Evolutionary conservation across 1,140 invertebrate genomes (phyloP).

Genomic region (Sarcophaga bullata): DNA sequence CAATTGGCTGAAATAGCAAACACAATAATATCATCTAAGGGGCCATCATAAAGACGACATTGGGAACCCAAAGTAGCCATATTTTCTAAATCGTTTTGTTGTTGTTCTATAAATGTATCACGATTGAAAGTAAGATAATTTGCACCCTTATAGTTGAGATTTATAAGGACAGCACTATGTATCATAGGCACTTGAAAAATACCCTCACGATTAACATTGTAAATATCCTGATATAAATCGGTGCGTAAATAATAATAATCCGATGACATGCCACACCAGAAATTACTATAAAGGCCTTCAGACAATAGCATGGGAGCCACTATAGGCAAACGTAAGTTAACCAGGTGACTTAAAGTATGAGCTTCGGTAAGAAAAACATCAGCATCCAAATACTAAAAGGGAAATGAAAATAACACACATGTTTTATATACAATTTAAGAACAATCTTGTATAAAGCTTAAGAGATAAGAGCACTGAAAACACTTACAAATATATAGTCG

Average conservation of each 20-base stretch:
- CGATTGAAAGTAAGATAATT: slow-evolving; percentile 82
- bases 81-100: slow-evolving; percentile 46
- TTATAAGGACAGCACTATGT: slow-evolving; percentile 86
- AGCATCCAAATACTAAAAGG: slow-evolving; percentile 83
- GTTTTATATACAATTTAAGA: neutral
- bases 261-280: slow-evolving; percentile 91
- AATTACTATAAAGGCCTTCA: slow-evolving; percentile 92
- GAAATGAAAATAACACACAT: slow-evolving; percentile 31
- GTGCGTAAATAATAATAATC: slow-evolving; percentile 91
- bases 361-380: slow-evolving; percentile 87
- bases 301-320: slow-evolving; percentile 88
- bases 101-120: slow-evolving; percentile 68
- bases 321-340: slow-evolving; percentile 73
- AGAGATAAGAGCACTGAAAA: neutral
- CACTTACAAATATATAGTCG: slow-evolving; percentile 82
- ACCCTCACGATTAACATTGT: slow-evolving; percentile 77
- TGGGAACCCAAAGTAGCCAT: slow-evolving; percentile 23
- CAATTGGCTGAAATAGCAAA: slow-evolving; percentile 88
- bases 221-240: slow-evolving; percentile 85
- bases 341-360: slow-evolving; percentile 75
- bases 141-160: slow-evolving; percentile 74
- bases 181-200: slow-evolving; percentile 92
- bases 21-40: slow-evolving; percentile 92
- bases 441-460: neutral
- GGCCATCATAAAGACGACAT: slow-evolving; percentile 72